phyloP scores from a whole-genome alignment of 2,113 vertebrate species.

The Salvelinus sp. region DNA sequence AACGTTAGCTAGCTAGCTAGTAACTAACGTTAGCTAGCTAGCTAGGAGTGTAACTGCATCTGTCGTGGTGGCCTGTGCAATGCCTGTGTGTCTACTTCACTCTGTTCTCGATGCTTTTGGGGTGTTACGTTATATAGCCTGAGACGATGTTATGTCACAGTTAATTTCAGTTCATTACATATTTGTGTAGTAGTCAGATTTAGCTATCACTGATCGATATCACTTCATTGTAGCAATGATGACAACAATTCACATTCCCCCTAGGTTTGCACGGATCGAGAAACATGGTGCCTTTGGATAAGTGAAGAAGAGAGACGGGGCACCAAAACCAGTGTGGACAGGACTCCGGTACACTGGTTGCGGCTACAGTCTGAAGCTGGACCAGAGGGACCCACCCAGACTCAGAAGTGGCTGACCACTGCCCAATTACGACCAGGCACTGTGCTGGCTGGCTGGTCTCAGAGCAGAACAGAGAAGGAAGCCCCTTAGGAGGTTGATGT shows the following conservation, averaged over 20 bases:
- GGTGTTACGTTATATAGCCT: too few species aligned
- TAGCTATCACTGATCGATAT: too few species aligned
- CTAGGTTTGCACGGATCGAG: neutral
- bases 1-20: too few species aligned
- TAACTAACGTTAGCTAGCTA: too few species aligned
- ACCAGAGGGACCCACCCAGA: neutral
- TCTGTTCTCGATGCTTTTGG: too few species aligned
- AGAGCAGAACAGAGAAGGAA: constrained; percentile 26
- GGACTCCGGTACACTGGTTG: constrained; percentile 4
- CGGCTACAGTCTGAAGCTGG: constrained; percentile 15
- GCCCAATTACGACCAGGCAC: constrained; percentile 20
- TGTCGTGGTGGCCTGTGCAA: too few species aligned
- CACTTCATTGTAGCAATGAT: neutral
- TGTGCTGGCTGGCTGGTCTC: constrained; percentile 40
- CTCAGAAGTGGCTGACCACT: constrained; percentile 39
- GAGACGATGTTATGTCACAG: too few species aligned
- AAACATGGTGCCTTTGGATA: neutral
- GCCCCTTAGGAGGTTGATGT: constrained; percentile 29
- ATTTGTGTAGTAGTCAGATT: too few species aligned
- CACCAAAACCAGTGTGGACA: neutral
- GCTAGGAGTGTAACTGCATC: too few species aligned
- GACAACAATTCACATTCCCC: neutral
- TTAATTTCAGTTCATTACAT: too few species aligned
- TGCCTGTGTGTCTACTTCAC: too few species aligned
- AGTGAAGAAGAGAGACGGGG: neutral